Evolutionary conservation across 2,113 vertebrate genomes (phyloP), one percentile per base, ranked within the genome.

Genomic region (Aviceda subcristata): DNA sequence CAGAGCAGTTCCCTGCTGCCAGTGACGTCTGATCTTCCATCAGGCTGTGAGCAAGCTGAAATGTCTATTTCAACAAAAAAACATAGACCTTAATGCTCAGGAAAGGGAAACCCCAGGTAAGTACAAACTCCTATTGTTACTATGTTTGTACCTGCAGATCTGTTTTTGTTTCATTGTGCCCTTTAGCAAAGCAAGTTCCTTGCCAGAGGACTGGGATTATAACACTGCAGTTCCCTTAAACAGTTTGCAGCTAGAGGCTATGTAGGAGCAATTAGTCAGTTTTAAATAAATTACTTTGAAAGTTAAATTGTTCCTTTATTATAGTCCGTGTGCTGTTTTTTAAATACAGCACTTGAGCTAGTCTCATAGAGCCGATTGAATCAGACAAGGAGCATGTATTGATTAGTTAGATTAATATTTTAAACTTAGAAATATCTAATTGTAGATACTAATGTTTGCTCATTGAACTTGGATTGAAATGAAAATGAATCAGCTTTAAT

Each of bases 251-350:
- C 94, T 92, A 20, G 62, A 92, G 80, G 96, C 90, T 93, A 18
- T 79, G 85, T 13, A 76, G 85, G 62, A 96, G 94, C 81, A 96
- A 96, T 96, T 96, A 96, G 91, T 86, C 68, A 67, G 72, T 83
- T 96, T 85, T 68, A 94, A 96, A 85, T 90, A 89, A 97, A 91
- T 96, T 56, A 76, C 91, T 96, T 87, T 68, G 91, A 66, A 94
- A 94, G 92, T 78, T 72, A 92, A 89, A 76, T 76, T 90, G 48
- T 91, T 92, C 69, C 77, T 66, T 63, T 75, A 48, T 74, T 94
- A 48, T 45, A 85, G 46, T 50, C 66, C 11, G 30, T 30, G 64
- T 68, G 87, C 90, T 91, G 62, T 15, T 85, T 94, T 94, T 94
- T 76, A 76, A 96, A 75, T 66, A 59, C 39, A 23, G 45, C 0